Evolutionary conservation across 2,888 invertebrate genomes (phyloP), one percentile per base, ranked within the genome.

Genomic region (Perizoma affinitatum): DNA sequence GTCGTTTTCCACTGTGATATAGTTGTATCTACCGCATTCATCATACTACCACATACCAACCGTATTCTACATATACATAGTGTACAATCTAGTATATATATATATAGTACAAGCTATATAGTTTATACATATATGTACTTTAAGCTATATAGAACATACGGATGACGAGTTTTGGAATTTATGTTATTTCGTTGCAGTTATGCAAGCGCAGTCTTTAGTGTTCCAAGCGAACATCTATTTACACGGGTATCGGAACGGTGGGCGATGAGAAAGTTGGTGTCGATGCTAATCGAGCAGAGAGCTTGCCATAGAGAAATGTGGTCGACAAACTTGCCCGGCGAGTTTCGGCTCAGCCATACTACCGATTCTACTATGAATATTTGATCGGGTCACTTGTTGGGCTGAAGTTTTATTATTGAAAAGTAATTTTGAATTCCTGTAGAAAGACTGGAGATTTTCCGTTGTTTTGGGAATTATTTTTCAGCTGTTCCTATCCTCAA

Each of bases 301-400:
- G 87, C 81, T 86, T 82, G 72, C 76, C 73, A 78, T 76, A 78
- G 86, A 84, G 86, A 80, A 86, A 84, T 88, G 88, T 83, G 89
- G 90, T 88, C 83, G 79, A 80, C 82, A 78, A 88, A 88, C 86
- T 87, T 87, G 72, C 22, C 46, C 59, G 45, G 46, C 58, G 54
- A 62, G 49, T 51, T 57, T 48, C 61, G 55, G 54, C 54, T 58
- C 58, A 62, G 67, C 65, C 62, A 71, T 63, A 65, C 63, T 70
- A 68, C 48, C 58, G 55, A 58, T 55, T 57, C 42, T 44, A 50
- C 54, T 58, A 62, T 66, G 55, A 61, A 66, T 64, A 61, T 61
- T 66, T 61, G 58, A 59, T 66, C 63, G 41, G 57, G 46, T 65
- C 54, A 60, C 58, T 67, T 64, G 63, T 65, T 57, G 55, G 49